These are phyloP conservation scores for Grallaria varia DNA, from an alignment of 2,113 vertebrate genomes.

Conservation along the genomic window DNA sequence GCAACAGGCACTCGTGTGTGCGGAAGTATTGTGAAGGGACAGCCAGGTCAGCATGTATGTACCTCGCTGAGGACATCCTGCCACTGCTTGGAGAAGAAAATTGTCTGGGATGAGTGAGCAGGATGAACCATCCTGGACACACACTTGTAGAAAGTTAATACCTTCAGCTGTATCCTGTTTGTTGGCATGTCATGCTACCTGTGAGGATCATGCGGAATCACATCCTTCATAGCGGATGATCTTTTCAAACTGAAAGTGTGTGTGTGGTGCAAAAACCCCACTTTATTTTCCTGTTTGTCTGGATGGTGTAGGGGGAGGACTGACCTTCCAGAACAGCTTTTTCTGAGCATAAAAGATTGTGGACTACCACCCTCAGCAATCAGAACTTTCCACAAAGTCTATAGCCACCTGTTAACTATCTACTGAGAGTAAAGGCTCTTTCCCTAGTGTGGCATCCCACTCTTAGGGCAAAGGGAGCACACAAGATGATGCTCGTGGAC, in stretches of 20 bases:
- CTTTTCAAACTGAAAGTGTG: background rate
- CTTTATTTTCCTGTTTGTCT: background rate
- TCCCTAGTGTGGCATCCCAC: too few relatives aligned
- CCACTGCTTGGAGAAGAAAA: background rate
- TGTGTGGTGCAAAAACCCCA: background rate
- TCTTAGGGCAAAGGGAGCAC: background rate
- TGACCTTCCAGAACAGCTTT: background rate
- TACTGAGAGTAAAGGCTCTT: background rate
- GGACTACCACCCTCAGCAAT: background rate
- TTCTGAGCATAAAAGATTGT: accelerated
- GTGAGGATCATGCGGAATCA: background rate
- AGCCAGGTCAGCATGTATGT: background rate
- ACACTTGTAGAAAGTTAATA: background rate
- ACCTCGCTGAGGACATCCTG: background rate
- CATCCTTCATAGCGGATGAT: background rate
- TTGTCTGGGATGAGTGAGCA: background rate
- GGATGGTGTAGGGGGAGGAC: background rate
- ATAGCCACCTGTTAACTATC: background rate
- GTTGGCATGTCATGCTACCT: background rate
- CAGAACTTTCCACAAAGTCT: accelerated
- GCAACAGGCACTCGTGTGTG: accelerated
- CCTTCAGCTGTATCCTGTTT: background rate
- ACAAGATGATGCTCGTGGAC: accelerated
- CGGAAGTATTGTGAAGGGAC: background rate
- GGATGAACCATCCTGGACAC: background rate